Conservation (phyloP, 2,888 invertebrate genomes). For the Cryptocheilus praepositus region DNA sequence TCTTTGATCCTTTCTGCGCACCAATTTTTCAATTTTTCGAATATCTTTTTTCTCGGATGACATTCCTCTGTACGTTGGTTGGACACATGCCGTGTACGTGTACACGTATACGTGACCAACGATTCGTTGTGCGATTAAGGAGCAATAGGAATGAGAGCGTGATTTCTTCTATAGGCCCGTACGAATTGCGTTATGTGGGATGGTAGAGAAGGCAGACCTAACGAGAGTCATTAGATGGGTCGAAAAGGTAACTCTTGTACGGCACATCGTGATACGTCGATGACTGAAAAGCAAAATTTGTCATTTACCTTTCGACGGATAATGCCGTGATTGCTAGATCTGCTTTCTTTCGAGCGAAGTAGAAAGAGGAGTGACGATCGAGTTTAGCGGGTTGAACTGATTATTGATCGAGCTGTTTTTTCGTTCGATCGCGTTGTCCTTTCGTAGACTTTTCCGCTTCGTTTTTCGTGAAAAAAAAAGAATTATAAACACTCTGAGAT, state of each 20-base stretch:
- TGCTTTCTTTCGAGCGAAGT: neutral
- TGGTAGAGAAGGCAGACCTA: neutral
- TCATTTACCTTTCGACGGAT: neutral
- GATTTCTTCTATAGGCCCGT: constrained; percentile 13
- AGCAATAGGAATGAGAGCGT: constrained; percentile 13
- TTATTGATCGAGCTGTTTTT: neutral
- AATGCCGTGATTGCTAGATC: neutral
- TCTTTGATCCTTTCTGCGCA: constrained; percentile 32
- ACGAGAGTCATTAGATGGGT: constrained; percentile 1
- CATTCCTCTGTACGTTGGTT: constrained; percentile 45
- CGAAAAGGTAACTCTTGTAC: neutral
- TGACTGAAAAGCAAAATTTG: neutral
- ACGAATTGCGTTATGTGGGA: neutral
- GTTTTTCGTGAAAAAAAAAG: neutral
- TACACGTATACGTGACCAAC: constrained; percentile 19
- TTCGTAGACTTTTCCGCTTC: neutral
- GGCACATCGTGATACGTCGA: neutral
- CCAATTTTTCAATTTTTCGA: constrained; percentile 30
- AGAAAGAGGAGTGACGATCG: neutral
- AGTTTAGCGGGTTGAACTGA: neutral
- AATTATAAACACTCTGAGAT: no score
- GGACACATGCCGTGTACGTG: constrained; percentile 32
- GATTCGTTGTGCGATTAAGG: constrained; percentile 17
- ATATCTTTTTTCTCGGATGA: constrained; percentile 32
- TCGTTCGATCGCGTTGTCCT: neutral